These are phyloP conservation scores for Mormyrops attenuatus DNA, from an alignment of 2,797 vertebrate species.

Conservation along the genomic window DNA sequence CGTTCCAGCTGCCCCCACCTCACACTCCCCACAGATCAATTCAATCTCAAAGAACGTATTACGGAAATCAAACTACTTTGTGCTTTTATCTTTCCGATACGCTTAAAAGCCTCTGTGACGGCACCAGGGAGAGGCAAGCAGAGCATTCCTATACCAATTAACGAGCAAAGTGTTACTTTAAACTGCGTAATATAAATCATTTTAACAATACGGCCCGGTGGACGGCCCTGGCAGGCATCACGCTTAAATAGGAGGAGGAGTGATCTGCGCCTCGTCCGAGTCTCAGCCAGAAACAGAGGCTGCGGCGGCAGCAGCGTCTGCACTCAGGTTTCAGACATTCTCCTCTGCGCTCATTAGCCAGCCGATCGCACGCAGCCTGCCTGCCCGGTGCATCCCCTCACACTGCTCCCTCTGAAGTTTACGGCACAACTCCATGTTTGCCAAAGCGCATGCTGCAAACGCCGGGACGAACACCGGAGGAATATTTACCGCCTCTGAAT, in stretches of 20 bases:
- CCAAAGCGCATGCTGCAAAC: not conserved
- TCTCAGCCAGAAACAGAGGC: not conserved
- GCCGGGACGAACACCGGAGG: not conserved
- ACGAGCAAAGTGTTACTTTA: not conserved
- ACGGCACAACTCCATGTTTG: not conserved
- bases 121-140: not conserved
- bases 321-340: not conserved
- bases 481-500: not conserved
- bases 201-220: not conserved
- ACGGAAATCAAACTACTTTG: constrained; percentile 57
- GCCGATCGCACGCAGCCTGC: not conserved
- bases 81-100: constrained; percentile 49
- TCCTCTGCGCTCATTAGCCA: not conserved
- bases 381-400: not conserved
- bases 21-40: constrained; percentile 66
- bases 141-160: not conserved
- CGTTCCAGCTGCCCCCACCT: constrained; percentile 35
- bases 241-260: not conserved
- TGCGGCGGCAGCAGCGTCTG: not conserved
- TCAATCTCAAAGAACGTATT: constrained; percentile 57
- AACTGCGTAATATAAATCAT: not conserved
- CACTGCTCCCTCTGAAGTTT: not conserved
- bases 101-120: constrained; percentile 33
- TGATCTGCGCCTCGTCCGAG: not conserved
- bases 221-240: not conserved